Evolutionary conservation across 2,113 vertebrate genomes (phyloP).

Genomic region (Danio rerio): DNA sequence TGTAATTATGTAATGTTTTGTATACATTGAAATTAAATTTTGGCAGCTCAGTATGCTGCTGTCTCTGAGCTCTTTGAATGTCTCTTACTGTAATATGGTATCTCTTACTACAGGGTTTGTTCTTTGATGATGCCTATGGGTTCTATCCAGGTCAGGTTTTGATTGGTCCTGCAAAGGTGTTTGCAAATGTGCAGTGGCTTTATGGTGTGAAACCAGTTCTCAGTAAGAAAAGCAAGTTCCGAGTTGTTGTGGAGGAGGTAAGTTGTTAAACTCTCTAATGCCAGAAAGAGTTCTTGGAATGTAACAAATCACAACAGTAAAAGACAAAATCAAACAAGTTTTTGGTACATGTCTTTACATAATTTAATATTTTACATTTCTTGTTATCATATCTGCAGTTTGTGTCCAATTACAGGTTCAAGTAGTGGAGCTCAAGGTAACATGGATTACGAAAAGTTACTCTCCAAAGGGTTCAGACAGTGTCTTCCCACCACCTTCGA

Average conservation of each 20-base stretch:
- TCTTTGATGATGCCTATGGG: conserved; percentile 96
- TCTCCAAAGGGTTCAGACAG: conserved; percentile 95
- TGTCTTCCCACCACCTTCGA: conserved; percentile 90
- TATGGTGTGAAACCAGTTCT: conserved; percentile 96
- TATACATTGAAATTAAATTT: no score
- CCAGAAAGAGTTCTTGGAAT: no score
- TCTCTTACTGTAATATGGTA: no score
- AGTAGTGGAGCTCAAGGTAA: conserved; percentile 94
- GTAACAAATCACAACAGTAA: no score
- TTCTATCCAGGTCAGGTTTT: conserved; percentile 99
- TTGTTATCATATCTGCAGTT: not conserved
- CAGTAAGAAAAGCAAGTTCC: conserved; percentile 98
- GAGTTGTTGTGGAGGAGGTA: conserved; percentile 97
- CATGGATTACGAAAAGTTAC: conserved; percentile 99
- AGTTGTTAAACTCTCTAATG: no score
- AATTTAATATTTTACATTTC: not conserved
- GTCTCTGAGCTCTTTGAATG: no score
- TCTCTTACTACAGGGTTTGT: conserved; percentile 83
- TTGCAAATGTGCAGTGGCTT: conserved; percentile 96
- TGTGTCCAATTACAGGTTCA: conserved; percentile 82
- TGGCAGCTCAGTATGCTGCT: no score
- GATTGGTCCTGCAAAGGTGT: conserved; percentile 95
- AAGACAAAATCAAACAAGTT: no score
- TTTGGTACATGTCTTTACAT: no score
- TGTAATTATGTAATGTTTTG: no score